These are phyloP conservation scores for Paguma larvata DNA, from an alignment of 2,797 vertebrate genomes.

Conservation along the genomic window DNA sequence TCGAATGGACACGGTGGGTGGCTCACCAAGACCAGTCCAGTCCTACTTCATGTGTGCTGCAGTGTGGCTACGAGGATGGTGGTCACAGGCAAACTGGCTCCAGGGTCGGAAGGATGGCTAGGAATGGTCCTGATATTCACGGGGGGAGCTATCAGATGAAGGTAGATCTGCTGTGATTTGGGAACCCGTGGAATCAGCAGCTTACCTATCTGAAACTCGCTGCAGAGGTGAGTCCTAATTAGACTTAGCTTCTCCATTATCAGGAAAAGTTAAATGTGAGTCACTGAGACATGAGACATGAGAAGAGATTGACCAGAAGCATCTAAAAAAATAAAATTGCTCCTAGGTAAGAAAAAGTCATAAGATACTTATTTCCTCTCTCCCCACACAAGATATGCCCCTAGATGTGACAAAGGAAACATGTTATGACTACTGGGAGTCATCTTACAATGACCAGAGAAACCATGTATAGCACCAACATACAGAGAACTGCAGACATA, in stretches of 20 bases:
- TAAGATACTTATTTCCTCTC: neutral
- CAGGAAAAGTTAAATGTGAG: neutral
- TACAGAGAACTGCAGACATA: neutral
- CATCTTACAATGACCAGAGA: neutral
- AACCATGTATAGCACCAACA: neutral
- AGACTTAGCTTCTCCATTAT: neutral
- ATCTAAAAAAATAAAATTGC: neutral
- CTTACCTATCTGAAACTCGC: neutral
- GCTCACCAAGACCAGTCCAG: neutral
- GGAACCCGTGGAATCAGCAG: neutral
- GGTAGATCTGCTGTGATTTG: neutral
- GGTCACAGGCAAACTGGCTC: no score
- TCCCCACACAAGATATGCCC: neutral
- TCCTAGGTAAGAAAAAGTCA: neutral
- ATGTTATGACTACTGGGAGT: neutral
- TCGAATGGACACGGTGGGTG: no score
- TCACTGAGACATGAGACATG: neutral
- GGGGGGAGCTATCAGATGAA: neutral
- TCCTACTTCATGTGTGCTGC: neutral
- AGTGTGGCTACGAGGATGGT: neutral
- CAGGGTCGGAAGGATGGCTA: neutral
- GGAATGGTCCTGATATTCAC: neutral
- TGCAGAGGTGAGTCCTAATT: neutral
- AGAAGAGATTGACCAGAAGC: neutral
- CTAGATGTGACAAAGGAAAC: neutral